Percentiles rank a stretch among this genome's conserved stretches.
phyloP scores from a whole-genome alignment of 2,888 invertebrate genomes.

The Dicycla oo region DNA sequence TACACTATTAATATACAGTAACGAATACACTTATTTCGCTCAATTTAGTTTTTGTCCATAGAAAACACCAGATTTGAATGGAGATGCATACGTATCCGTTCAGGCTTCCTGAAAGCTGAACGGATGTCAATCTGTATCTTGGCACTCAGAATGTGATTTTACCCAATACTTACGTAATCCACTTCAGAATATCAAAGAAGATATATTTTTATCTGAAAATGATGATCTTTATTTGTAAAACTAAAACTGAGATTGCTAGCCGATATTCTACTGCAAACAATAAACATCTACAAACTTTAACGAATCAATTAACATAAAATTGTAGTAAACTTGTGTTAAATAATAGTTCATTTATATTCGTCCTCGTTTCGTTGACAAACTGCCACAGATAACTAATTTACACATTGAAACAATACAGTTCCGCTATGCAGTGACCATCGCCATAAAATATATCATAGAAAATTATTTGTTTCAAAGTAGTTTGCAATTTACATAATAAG shows the following conservation, averaged over 20 bases:
- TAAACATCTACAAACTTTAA: constrained; percentile 18
- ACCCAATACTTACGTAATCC: neutral
- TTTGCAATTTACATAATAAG: neutral
- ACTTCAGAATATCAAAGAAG: neutral
- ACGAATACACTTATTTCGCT: too few relatives aligned
- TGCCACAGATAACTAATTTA: constrained; percentile 32
- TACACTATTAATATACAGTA: too few relatives aligned
- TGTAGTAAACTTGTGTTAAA: constrained; percentile 56
- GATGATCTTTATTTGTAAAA: neutral
- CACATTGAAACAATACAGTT: constrained; percentile 25
- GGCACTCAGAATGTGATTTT: too few relatives aligned
- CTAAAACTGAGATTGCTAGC: neutral
- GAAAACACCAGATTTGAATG: too few relatives aligned
- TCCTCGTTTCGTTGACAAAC: constrained; percentile 51
- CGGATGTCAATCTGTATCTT: too few relatives aligned
- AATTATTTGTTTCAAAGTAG: constrained; percentile 1
- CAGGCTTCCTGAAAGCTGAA: too few relatives aligned
- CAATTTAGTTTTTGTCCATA: too few relatives aligned
- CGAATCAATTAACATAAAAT: constrained; percentile 56
- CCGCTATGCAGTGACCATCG: constrained; percentile 14
- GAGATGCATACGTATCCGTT: too few relatives aligned
- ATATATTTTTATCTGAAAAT: neutral
- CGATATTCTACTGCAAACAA: constrained; percentile 3
- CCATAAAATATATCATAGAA: too few relatives aligned
- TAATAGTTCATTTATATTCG: constrained; percentile 51